Conservation (phyloP, 2,888 invertebrate species). For the Tinea pellionella region DNA sequence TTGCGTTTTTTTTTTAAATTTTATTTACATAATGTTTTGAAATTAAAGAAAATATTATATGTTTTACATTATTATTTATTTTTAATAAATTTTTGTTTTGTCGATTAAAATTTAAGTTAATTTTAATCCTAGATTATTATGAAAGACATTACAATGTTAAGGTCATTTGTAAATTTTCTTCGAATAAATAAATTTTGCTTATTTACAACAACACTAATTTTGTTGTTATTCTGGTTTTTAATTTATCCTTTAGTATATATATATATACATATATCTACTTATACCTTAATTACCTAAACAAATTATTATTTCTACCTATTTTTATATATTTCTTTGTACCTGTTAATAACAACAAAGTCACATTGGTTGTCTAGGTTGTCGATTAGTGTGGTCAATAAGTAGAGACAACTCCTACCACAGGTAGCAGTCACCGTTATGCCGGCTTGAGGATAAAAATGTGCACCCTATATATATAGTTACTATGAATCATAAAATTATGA, state of each 20-base stretch:
- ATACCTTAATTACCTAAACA: no score
- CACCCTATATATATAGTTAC: neutral
- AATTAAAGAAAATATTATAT: conserved; percentile 11
- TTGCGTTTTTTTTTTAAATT: neutral
- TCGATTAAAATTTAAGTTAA: neutral
- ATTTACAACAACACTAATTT: conserved; percentile 35
- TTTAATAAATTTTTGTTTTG: neutral
- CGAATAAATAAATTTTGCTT: conserved; percentile 58
- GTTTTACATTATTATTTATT: conserved; percentile 6
- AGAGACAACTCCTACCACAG: no score
- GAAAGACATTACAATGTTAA: conserved; percentile 17
- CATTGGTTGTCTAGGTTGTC: no score
- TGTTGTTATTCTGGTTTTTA: no score
- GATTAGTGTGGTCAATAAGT: no score
- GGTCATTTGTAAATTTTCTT: conserved; percentile 51
- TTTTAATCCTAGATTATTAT: conserved; percentile 7
- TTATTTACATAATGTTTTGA: neutral
- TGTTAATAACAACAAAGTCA: no score
- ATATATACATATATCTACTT: no score
- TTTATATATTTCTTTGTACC: no score
- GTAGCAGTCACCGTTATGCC: no score
- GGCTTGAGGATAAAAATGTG: no score
- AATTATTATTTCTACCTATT: no score
- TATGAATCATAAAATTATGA: neutral
- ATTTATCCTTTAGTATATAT: no score